phyloP scores from a whole-genome alignment of 2,888 invertebrate species.

The Monoplex corrugatus region DNA sequence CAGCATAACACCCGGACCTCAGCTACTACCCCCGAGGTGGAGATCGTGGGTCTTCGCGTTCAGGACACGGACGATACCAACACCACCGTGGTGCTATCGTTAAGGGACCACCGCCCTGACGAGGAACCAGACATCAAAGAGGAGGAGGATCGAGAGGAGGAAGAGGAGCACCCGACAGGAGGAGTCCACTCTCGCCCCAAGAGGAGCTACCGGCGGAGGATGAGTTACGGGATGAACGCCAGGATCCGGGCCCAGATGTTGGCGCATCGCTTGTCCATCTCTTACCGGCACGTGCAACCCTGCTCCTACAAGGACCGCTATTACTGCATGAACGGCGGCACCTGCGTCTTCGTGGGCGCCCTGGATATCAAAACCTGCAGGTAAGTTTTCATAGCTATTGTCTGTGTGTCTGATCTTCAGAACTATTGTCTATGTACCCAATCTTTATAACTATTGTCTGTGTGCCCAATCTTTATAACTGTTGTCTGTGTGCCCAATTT shows the following conservation, averaged over 20 bases:
- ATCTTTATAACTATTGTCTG: too few relatives aligned
- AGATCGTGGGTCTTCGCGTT: slow-evolving; percentile 24
- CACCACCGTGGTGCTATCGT: slow-evolving; percentile 32
- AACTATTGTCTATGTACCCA: too few relatives aligned
- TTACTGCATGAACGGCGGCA: slow-evolving; percentile 73
- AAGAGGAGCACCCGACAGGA: slow-evolving; percentile 34
- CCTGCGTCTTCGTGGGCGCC: slow-evolving; percentile 69
- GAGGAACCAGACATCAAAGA: background rate
- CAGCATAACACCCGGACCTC: background rate
- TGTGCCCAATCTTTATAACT: background rate
- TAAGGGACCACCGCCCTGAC: slow-evolving; percentile 23
- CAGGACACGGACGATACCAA: background rate
- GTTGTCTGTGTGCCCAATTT: background rate
- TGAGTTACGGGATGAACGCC: slow-evolving; percentile 32
- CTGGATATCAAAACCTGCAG: slow-evolving; percentile 75
- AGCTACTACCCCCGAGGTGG: background rate
- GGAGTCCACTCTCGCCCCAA: slow-evolving; percentile 21
- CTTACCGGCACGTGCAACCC: slow-evolving; percentile 68
- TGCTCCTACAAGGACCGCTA: slow-evolving; percentile 67
- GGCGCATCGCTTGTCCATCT: slow-evolving; percentile 51
- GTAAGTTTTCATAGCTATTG: slow-evolving; percentile 63
- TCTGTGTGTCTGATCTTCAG: slow-evolving; percentile 3
- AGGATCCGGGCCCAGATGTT: slow-evolving; percentile 26
- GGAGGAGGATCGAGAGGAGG: slow-evolving; percentile 36
- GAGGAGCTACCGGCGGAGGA: slow-evolving; percentile 46